Conservation (phyloP, 1,140 invertebrate species). For the Eupristina koningsbergeri region DNA sequence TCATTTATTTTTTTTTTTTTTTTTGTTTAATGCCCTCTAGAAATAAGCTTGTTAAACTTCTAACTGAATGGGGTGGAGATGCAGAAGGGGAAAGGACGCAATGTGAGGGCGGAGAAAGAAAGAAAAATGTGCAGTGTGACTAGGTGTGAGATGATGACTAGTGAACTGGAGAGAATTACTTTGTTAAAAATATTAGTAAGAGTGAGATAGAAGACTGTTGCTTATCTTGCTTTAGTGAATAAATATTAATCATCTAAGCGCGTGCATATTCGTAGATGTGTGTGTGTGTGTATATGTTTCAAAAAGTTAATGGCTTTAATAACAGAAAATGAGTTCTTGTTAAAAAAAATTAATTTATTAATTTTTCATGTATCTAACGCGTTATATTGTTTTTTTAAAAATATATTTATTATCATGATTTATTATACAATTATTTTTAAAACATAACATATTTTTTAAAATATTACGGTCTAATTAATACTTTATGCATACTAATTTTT, state of each 20-base stretch:
- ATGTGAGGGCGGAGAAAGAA: background rate
- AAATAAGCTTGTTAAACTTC: slow-evolving; percentile 66
- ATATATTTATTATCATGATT: too few species aligned
- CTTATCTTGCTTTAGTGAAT: slow-evolving; percentile 16
- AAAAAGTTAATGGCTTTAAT: background rate
- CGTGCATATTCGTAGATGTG: background rate
- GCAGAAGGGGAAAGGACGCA: background rate
- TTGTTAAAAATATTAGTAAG: slow-evolving; percentile 23
- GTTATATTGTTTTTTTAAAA: too few species aligned
- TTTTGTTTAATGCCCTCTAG: slow-evolving; percentile 57
- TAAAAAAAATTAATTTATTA: too few species aligned
- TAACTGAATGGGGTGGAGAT: slow-evolving; percentile 53
- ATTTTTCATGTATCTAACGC: too few species aligned
- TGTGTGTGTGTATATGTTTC: too few species aligned
- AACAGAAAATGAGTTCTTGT: background rate
- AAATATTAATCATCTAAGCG: slow-evolving; percentile 38
- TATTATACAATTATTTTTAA: too few species aligned
- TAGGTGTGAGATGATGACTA: slow-evolving; percentile 44
- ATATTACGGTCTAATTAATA: too few species aligned
- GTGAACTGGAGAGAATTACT: background rate
- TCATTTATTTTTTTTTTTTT: slow-evolving; percentile 48
- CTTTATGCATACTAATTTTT: too few species aligned
- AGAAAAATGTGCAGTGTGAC: slow-evolving; percentile 26
- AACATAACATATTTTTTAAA: too few species aligned
- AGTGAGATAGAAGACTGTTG: background rate